Base-by-base conservation (phyloP, 2,113 vertebrate species). In the Megaleporinus macrocephalus region DNA sequence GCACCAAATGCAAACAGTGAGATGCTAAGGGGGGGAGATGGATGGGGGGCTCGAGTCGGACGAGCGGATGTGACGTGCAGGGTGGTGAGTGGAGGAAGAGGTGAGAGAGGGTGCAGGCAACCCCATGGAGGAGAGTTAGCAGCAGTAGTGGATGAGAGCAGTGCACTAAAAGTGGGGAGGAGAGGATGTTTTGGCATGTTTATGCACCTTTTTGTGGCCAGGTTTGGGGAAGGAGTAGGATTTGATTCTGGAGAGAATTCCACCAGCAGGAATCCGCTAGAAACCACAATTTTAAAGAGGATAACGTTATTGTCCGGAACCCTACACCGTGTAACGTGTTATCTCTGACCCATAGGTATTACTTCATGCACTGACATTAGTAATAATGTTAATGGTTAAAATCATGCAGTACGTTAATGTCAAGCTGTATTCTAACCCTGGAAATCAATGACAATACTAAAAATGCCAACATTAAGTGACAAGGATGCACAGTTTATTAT, bases 171-270 rank as follows among this genome's bases (percentile, higher is more conserved):
- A 65, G 68, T 76, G 65, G 55, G 85, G 84, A 86, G 87, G 76
- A 90, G 86, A 69, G 16, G 85, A 80, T 77, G 68, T 72, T 88
- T 85, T 36, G 0, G 82, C 83, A 73, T 89, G 75, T 86, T 88
- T 81, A 91, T 86, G 94, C 94, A 99, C 97, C 97, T 98, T 98
- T 93, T 90, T 95, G 85, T 89, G 87, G 90, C 95, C 95, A 59
- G 93, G 80, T 90, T 95, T 96, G 90, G 95, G 93, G 89, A 96
- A 94, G 91, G 94, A 93, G 94, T 94, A 94, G 59, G 95, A 94
- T 95, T 91, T 97, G 94, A 99, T 14, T 92, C 89, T 97, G 90
- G 92, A 92, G 92, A 97, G 80, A 89, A 99, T 89, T 93, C 95
- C 95, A 93, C 91, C 92, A 73, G 92, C 90, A 83, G 93, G 91